phyloP scores from a whole-genome alignment of 2,888 invertebrate genomes.

The Dicyrtoma fusca region DNA sequence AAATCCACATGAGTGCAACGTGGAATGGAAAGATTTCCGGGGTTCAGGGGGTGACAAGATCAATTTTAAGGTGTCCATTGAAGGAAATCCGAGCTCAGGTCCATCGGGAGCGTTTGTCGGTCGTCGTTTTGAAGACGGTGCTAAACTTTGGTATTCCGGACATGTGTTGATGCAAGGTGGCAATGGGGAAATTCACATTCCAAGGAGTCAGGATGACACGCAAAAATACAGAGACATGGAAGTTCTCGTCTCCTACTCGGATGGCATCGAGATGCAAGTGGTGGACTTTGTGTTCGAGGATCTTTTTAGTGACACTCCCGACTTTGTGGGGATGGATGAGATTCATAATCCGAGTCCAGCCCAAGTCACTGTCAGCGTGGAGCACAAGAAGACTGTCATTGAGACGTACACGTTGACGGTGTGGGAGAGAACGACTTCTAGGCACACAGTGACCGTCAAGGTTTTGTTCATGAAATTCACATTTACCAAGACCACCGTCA shows the following conservation, averaged over 20 bases:
- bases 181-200: neutral
- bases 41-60: neutral
- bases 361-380: constrained; percentile 7
- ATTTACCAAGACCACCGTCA: neutral
- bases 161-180: neutral
- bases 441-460: constrained; percentile 10
- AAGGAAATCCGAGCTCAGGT: neutral
- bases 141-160: constrained; percentile 7
- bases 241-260: constrained; percentile 19
- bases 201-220: neutral
- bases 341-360: constrained; percentile 26
- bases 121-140: neutral
- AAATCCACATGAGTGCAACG: constrained; percentile 21
- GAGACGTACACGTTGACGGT: constrained; percentile 22
- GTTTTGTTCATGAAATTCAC: neutral
- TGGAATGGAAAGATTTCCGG: neutral
- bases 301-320: neutral
- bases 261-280: constrained; percentile 10
- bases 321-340: constrained; percentile 28
- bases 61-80: neutral
- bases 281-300: constrained; percentile 25
- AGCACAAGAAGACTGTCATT: constrained; percentile 15
- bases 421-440: constrained; percentile 12
- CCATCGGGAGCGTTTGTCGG: too few relatives aligned
- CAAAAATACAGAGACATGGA: neutral